Evolutionary conservation across 37 sponge, comb jelly and placozoan species (phyloP), one percentile per base, ranked within the genome.

Genomic region (Halichondria panicea): DNA sequence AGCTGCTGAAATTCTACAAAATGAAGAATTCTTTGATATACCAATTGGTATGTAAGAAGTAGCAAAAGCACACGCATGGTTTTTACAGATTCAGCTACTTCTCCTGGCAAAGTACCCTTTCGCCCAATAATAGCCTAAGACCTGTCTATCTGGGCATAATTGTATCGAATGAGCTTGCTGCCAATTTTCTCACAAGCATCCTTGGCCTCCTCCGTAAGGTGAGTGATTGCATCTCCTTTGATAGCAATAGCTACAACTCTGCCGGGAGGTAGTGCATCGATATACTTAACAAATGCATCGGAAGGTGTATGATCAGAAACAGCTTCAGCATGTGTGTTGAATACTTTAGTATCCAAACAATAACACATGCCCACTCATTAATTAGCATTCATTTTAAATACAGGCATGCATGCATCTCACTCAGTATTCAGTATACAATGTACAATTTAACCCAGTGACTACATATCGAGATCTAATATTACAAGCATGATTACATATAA

Each of bases 171-270:
- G n/a, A 21, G n/a, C n/a, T 8, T 18, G 25, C 59, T 58, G 5
- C 59, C 25, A n/a, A n/a, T n/a, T n/a, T n/a, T n/a, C n/a, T n/a
- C n/a, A n/a, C n/a, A n/a, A n/a, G n/a, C n/a, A n/a, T 7, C 5
- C 25, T 58, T 58, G 7, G 59, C 59, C 7, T 24, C 59, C 7
- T 58, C 59, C n/a, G 59, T 28, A 7, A 58, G 11, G 22, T 58
- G 59, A 6, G 11, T 30, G 5, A 58, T 15, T 58, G 59, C 59
- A 28, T 58, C 59, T 21, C 25, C 59, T 58, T 58, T 58, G 11
- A 58, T 15, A 21, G 59, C 59, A 58, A 58, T 58, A 15, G 59
- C 59, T 18, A 58, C 59, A 24, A 58, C 11, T 18, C 59, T 58
- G 5, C 59, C 59, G 5, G 11, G 6, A 22, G 59, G 59, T 22